Evolutionary conservation across 64 coral and sea anemone genomes (phyloP).

Genomic region (Dendrophyllia cribrosa): DNA sequence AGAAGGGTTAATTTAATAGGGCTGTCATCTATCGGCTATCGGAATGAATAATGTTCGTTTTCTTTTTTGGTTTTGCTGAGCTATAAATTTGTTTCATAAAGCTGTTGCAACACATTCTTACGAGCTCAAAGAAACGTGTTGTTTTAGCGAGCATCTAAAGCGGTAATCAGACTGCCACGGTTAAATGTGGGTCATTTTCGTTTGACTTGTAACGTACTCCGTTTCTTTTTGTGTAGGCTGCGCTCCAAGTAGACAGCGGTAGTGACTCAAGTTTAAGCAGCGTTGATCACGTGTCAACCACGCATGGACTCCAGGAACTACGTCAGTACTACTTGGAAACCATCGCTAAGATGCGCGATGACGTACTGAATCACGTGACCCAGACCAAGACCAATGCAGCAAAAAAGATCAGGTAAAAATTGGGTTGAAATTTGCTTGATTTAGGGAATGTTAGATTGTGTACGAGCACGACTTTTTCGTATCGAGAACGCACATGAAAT

Average conservation of each 20-base stretch:
- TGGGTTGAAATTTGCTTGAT: neutral
- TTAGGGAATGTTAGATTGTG: too few relatives aligned
- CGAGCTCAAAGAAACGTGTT: too few relatives aligned
- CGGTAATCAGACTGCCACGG: too few relatives aligned
- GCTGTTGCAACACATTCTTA: too few relatives aligned
- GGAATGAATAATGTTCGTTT: too few relatives aligned
- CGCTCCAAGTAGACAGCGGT: constrained; percentile 28
- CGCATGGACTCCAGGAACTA: constrained; percentile 77
- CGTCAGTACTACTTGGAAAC: constrained; percentile 94
- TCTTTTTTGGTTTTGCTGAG: too few relatives aligned
- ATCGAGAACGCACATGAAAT: neutral
- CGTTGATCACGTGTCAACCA: constrained; percentile 72
- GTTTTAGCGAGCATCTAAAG: too few relatives aligned
- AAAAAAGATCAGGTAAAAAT: constrained; percentile 89
- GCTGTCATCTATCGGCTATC: too few relatives aligned
- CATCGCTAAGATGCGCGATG: constrained; percentile 93
- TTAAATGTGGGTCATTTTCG: neutral
- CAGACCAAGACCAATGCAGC: constrained; percentile 92
- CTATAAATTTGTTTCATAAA: too few relatives aligned
- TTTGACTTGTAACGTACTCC: neutral
- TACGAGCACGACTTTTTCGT: neutral
- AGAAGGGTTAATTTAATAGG: too few relatives aligned
- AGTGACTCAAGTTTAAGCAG: constrained; percentile 79
- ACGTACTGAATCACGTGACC: constrained; percentile 87
- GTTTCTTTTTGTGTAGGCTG: constrained; percentile 33